Base-by-base conservation (phyloP, 53 echinoderm and acorn worm genomes). In the Henricia sp. region DNA sequence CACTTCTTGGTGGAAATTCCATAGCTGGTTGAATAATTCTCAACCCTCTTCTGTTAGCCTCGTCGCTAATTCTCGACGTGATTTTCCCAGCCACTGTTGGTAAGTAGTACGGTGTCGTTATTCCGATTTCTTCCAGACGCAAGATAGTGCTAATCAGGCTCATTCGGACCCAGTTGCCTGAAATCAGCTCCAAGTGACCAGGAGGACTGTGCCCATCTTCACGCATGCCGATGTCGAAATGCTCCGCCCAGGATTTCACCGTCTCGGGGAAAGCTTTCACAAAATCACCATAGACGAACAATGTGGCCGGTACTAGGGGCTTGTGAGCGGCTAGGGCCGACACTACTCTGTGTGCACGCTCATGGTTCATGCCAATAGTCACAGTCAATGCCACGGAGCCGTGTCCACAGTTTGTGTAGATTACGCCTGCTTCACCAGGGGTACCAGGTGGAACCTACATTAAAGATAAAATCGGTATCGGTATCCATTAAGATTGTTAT, bases 271-370 rank as follows among this genome's bases (percentile, higher is more conserved):
- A 89, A 13, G 63, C 37, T 36, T 84, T 51, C 4, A 46, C 89
- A 75, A 89, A 89, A 40, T 89, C 89, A 16, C 89, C 84, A 36
- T 84, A 89, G 50, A 89, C 84, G 59, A 89, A 89, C 29, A 89
- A 54, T 11, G 82, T 89, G 64, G 70, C 41, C 4, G 89, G 89
- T 1, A 89, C 30, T 23, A 74, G 37, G 50, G 32, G 43, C 35
- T 52, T 84, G 71, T 85, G 84, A 23, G 89, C 84, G 1, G 51
- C 29, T 19, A 89, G 66, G 17, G 89, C 77, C 1, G 73, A 37
- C 29, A 89, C 74, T 10, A 89, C 74, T 25, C 84, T 50, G 52
- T 72, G 37, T 5, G 89, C 89, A 0, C 74, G 66, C 55, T 89
- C 67, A 33, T 17, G 50, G 68, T 68, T 84, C 89, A 89, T 89